phyloP scores from a whole-genome alignment of 2,797 vertebrate genomes.

The Sebastes itinus region DNA sequence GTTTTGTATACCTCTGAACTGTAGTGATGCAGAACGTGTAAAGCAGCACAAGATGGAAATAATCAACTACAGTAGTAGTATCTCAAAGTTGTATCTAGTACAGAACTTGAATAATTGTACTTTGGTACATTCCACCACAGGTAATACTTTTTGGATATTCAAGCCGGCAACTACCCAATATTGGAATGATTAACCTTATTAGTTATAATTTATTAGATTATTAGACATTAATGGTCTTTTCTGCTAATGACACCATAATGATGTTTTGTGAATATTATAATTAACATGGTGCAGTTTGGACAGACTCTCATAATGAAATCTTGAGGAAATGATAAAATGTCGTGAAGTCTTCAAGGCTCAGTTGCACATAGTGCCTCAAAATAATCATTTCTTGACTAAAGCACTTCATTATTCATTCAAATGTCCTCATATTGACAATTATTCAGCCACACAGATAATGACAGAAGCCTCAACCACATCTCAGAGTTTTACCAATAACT shows the following conservation, averaged over 20 bases:
- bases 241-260: background rate
- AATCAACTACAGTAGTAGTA: background rate
- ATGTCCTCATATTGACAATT: background rate
- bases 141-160: background rate
- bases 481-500: background rate
- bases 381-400: background rate
- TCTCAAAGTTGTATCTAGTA: background rate
- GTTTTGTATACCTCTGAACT: background rate
- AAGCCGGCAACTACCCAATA: background rate
- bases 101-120: background rate
- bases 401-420: background rate
- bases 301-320: background rate
- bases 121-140: background rate
- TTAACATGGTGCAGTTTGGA: background rate
- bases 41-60: background rate
- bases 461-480: constrained; percentile 8
- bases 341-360: background rate
- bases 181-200: background rate
- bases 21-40: background rate
- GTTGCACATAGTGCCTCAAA: background rate
- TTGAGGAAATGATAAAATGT: background rate
- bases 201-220: background rate
- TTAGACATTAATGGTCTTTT: background rate
- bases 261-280: background rate
- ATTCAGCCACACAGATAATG: background rate